phyloP scores from a whole-genome alignment of 2,888 invertebrate species.

The Syritta pipiens region DNA sequence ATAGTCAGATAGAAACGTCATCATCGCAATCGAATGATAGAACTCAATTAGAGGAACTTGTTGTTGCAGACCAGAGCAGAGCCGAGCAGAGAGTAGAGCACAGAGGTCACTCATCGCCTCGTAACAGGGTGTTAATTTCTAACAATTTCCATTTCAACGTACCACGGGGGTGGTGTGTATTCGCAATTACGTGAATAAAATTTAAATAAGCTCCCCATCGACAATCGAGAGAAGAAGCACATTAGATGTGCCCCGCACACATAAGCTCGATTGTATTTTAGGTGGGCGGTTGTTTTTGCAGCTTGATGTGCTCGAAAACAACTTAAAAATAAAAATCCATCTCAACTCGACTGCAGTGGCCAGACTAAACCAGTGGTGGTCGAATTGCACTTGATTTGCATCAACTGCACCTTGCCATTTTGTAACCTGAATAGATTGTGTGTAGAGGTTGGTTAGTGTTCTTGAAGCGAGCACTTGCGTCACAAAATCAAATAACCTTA shows the following conservation, averaged over 20 bases:
- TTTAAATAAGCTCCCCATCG: constrained; percentile 11
- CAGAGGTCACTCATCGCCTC: constrained; percentile 47
- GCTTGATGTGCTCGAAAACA: constrained; percentile 17
- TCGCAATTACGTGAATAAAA: constrained; percentile 23
- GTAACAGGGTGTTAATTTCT: constrained; percentile 37
- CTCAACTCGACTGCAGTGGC: no score
- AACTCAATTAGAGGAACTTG: constrained; percentile 37
- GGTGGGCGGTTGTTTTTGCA: constrained; percentile 47
- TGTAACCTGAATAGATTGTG: constrained; percentile 38
- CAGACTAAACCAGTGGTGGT: constrained; percentile 4
- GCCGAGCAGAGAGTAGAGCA: no score
- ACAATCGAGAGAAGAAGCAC: not conserved
- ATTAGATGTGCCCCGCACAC: not conserved
- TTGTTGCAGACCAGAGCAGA: constrained; percentile 1
- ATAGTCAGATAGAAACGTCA: not conserved
- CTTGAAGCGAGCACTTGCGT: constrained; percentile 54
- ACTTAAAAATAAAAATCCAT: constrained; percentile 48
- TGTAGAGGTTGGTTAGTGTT: constrained; percentile 42
- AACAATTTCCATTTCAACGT: not conserved
- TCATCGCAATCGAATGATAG: constrained; percentile 33
- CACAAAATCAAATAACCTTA: constrained; percentile 41
- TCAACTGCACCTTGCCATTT: constrained; percentile 33
- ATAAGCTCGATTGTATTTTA: constrained; percentile 3
- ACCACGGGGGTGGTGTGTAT: constrained; percentile 3
- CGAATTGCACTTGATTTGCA: constrained; percentile 48